These are phyloP conservation scores for Chymomyza caudatula DNA, from an alignment of 2,888 invertebrate genomes.

Conservation along the genomic window DNA sequence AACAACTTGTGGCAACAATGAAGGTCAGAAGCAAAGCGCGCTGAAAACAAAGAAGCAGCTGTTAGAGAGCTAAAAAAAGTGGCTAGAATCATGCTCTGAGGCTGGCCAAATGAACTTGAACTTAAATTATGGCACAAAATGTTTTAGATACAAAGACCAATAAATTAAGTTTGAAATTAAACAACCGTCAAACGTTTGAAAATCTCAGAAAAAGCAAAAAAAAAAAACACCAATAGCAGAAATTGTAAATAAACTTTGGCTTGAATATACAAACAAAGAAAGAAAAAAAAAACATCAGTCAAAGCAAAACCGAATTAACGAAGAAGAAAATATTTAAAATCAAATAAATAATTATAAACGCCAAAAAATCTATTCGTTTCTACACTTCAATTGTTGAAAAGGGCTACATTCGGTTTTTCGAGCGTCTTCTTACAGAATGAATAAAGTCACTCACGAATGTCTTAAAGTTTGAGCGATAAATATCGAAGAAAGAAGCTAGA, in stretches of 20 bases:
- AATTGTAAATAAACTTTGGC: background rate
- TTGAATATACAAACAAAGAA: slow-evolving; percentile 17
- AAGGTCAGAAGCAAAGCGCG: slow-evolving; percentile 21
- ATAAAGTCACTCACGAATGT: too few species aligned
- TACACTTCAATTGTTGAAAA: too few species aligned
- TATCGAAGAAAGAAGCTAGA: too few species aligned
- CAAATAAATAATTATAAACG: slow-evolving; percentile 2
- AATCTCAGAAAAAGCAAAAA: background rate
- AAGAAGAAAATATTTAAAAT: slow-evolving; percentile 4
- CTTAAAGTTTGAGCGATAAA: too few species aligned
- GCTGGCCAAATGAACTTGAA: background rate
- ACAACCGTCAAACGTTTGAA: background rate
- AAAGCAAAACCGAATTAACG: slow-evolving; percentile 23
- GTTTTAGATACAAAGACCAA: background rate
- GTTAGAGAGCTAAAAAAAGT: background rate
- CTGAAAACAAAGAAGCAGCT: background rate
- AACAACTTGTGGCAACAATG: background rate
- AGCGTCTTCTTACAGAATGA: too few species aligned
- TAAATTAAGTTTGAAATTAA: background rate
- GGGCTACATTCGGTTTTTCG: too few species aligned
- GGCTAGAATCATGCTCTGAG: background rate
- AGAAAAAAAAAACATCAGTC: slow-evolving; percentile 16
- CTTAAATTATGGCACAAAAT: background rate
- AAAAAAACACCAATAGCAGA: background rate
- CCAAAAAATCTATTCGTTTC: too few species aligned